phyloP scores from a whole-genome alignment of 2,113 vertebrate species.

The Hippocampus mohnikei region DNA sequence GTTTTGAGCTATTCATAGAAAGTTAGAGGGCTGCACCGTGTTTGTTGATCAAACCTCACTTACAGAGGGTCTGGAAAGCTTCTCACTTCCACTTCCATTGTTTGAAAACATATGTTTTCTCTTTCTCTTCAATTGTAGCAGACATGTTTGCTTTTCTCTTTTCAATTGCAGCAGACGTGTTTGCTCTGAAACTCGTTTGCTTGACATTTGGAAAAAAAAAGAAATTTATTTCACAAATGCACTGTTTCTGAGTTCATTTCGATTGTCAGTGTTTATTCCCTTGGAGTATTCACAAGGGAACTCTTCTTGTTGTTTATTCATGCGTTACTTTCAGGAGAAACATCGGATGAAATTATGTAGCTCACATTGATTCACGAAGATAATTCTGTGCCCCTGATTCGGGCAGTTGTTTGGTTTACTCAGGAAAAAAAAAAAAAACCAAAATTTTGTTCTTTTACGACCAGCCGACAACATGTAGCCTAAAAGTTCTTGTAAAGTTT shows the following conservation, averaged over 20 bases:
- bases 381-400: conserved; percentile 48
- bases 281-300: conserved; percentile 52
- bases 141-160: conserved; percentile 17
- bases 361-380: conserved; percentile 44
- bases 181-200: conserved; percentile 57
- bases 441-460: conserved; percentile 26
- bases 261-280: conserved; percentile 43
- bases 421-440: conserved; percentile 47
- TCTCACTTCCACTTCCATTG: conserved; percentile 24
- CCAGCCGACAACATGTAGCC: conserved; percentile 54
- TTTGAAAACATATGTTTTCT: conserved; percentile 17
- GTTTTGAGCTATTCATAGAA: conserved; percentile 22
- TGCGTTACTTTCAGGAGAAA: conserved; percentile 51
- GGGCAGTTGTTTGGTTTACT: conserved; percentile 51
- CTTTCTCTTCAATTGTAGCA: conserved; percentile 30
- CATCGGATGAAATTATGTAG: conserved; percentile 41
- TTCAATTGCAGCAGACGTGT: conserved; percentile 32
- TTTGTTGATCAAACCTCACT: conserved; percentile 22
- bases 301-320: conserved; percentile 42
- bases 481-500: conserved; percentile 65
- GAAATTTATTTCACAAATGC: conserved; percentile 37
- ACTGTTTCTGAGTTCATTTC: conserved; percentile 42
- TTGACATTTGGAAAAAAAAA: conserved; percentile 37
- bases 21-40: conserved; percentile 22
- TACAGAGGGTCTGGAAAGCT: conserved; percentile 27